Evolutionary conservation across 2,888 invertebrate species (phyloP).

Genomic region (Calameuta idolon): DNA sequence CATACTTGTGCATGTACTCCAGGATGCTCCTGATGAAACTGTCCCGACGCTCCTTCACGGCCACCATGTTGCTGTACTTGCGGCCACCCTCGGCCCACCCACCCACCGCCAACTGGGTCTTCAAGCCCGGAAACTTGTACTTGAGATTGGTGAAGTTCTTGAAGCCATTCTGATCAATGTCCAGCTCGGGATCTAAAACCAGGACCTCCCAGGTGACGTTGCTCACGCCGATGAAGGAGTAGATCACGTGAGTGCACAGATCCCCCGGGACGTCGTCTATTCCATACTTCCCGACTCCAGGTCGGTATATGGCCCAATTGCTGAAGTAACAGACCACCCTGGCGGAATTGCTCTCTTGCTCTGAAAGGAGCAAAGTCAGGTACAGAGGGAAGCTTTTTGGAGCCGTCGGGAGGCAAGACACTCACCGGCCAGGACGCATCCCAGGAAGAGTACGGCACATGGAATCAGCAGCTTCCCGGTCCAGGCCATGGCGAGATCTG

Average conservation of each 20-base stretch:
- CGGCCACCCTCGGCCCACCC: conserved; percentile 93
- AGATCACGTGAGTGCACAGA: conserved; percentile 87
- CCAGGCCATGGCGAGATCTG: background rate
- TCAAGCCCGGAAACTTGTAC: conserved; percentile 77
- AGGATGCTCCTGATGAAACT: conserved; percentile 82
- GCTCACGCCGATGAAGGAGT: conserved; percentile 89
- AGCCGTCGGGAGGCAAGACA: background rate
- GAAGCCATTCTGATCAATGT: conserved; percentile 81
- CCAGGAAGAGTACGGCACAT: background rate
- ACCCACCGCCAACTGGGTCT: conserved; percentile 85
- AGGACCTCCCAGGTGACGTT: conserved; percentile 82
- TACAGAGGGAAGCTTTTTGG: background rate
- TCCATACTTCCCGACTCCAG: conserved; percentile 84
- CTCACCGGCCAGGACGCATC: background rate
- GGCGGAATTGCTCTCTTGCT: conserved; percentile 35
- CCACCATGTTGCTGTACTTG: conserved; percentile 87
- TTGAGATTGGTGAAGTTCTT: conserved; percentile 82
- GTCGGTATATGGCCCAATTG: conserved; percentile 89
- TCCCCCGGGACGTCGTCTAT: conserved; percentile 86
- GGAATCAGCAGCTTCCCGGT: background rate
- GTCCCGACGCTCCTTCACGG: conserved; percentile 76
- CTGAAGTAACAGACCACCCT: conserved; percentile 76
- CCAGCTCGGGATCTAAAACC: conserved; percentile 84
- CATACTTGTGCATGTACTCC: conserved; percentile 80
- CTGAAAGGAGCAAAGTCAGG: background rate